Percentiles rank a stretch among this genome's conserved stretches.
phyloP scores from a whole-genome alignment of 2,797 vertebrate genomes.

The Eulemur mongoz region DNA sequence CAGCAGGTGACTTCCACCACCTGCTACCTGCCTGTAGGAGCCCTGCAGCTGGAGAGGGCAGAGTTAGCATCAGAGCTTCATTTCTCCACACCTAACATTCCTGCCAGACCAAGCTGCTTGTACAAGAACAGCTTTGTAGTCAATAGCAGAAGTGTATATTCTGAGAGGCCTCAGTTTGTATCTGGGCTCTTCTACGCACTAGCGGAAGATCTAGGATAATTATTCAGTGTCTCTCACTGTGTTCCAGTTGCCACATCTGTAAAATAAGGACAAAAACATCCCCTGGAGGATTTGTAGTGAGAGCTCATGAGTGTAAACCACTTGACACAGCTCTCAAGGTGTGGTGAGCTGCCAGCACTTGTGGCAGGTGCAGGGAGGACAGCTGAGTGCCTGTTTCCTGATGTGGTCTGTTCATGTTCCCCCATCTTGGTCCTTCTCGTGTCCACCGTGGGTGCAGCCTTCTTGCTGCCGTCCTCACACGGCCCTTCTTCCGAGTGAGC shows the following conservation, averaged over 20 bases:
- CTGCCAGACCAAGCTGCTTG: background rate
- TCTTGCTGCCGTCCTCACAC: background rate
- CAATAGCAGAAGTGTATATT: background rate
- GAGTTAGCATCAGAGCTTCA: background rate
- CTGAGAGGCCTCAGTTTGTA: background rate
- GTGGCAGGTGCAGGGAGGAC: background rate
- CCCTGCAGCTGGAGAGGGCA: background rate
- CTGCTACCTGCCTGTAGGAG: background rate
- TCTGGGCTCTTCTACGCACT: background rate
- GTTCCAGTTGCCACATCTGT: background rate
- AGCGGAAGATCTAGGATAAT: background rate
- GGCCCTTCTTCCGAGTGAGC: background rate
- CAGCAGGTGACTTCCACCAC: background rate
- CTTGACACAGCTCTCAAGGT: background rate
- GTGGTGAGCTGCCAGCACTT: background rate
- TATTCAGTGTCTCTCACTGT: background rate
- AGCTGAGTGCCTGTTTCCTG: rapidly evolving
- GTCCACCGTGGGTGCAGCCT: background rate
- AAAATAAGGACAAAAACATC: background rate
- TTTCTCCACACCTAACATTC: background rate
- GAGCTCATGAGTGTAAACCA: background rate
- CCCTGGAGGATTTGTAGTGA: background rate
- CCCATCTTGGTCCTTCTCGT: background rate
- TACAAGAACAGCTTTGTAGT: background rate
- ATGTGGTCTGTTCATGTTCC: background rate